Conservation (phyloP, 2,797 vertebrate species). For the Myotis findleyi region DNA sequence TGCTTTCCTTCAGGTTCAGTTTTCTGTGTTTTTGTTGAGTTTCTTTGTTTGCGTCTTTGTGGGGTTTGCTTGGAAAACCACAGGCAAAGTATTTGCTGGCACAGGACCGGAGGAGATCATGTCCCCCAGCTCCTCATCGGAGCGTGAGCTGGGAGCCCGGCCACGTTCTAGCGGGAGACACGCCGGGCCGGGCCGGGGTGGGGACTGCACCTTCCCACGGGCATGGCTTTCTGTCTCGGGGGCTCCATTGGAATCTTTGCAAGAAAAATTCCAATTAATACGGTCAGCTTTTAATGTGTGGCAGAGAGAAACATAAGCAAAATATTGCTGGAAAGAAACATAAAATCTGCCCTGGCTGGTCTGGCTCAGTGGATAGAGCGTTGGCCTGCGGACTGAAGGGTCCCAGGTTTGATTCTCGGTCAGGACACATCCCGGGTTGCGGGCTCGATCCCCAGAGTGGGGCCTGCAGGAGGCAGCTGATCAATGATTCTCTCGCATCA, state of each 20-base stretch:
- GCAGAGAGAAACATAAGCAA: neutral
- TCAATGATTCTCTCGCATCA: too few relatives aligned
- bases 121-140: slow-evolving; percentile 19
- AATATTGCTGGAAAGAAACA: neutral
- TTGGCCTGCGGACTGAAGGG: too few relatives aligned
- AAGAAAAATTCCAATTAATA: neutral
- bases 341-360: neutral
- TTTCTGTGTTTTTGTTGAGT: slow-evolving; percentile 41
- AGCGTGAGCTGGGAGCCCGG: neutral
- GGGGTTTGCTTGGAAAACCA: slow-evolving; percentile 39
- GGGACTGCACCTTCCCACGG: neutral
- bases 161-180: neutral
- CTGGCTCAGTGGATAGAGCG: too few relatives aligned
- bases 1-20: neutral
- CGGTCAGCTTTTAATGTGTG: neutral
- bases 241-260: neutral
- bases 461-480: too few relatives aligned
- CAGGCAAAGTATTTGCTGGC: slow-evolving; percentile 44
- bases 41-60: slow-evolving; percentile 1
- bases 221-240: neutral
- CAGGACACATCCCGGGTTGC: too few relatives aligned
- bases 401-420: too few relatives aligned
- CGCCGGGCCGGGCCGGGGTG: neutral
- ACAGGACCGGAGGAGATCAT: neutral
- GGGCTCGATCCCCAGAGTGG: too few relatives aligned